phyloP scores from a whole-genome alignment of 2,113 vertebrate species.

The Peromyscus leucopus region DNA sequence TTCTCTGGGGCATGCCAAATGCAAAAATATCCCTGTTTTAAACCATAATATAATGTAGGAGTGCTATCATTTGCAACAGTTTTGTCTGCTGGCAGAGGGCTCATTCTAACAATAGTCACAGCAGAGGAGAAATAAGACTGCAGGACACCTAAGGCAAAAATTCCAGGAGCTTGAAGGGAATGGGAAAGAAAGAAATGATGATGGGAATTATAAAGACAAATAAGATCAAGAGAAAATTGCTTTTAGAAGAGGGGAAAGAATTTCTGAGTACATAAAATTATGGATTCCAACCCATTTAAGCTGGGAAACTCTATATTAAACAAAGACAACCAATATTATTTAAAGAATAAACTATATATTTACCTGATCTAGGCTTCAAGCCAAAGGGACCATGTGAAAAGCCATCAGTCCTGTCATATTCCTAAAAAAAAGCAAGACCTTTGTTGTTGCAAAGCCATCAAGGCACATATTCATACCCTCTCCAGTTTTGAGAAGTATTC shows the following conservation, averaged over 20 bases:
- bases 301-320: conserved; percentile 60
- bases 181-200: conserved; percentile 75
- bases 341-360: conserved; percentile 69
- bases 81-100: conserved; percentile 73
- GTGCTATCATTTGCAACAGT: conserved; percentile 77
- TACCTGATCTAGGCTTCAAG: conserved; percentile 98
- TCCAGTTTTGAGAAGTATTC: conserved; percentile 34
- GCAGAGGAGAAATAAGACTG: conserved; percentile 77
- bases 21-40: conserved; percentile 76
- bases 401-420: conserved; percentile 88
- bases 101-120: conserved; percentile 78
- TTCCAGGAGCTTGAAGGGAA: conserved; percentile 73
- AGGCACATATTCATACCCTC: background rate
- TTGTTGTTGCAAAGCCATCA: conserved; percentile 64
- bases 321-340: conserved; percentile 53
- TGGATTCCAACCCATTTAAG: conserved; percentile 62
- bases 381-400: conserved; percentile 92
- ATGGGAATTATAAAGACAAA: conserved; percentile 77
- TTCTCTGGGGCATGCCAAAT: conserved; percentile 78
- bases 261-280: conserved; percentile 69
- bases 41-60: conserved; percentile 76
- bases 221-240: conserved; percentile 73
- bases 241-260: conserved; percentile 74
- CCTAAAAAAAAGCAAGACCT: conserved; percentile 83
- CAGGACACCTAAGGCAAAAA: conserved; percentile 74